phyloP scores from a whole-genome alignment of 2,888 invertebrate genomes.

The Lucinisca nassula region DNA sequence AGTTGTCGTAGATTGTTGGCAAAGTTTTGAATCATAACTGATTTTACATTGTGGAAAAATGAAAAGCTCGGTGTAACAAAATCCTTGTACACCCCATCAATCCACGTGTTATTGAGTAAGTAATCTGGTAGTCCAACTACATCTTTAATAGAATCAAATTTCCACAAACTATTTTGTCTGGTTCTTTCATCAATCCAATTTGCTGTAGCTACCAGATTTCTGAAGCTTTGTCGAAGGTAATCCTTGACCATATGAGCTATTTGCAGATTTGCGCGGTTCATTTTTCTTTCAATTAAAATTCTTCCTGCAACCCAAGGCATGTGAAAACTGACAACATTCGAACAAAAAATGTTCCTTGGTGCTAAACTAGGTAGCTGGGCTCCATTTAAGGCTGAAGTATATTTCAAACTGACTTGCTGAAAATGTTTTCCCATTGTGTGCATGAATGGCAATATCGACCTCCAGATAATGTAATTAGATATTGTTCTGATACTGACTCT shows the following conservation, averaged over 20 bases:
- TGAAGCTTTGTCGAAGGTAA: background rate
- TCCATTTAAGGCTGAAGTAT: too few species aligned
- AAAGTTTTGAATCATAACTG: background rate
- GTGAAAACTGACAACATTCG: background rate
- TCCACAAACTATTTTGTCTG: background rate
- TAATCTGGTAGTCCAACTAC: slow-evolving; percentile 1
- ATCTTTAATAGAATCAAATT: background rate
- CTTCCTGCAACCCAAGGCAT: slow-evolving; percentile 4
- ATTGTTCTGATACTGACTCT: background rate
- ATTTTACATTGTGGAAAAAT: slow-evolving; percentile 8
- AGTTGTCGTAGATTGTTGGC: background rate
- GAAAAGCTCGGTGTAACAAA: background rate
- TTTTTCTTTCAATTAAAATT: background rate
- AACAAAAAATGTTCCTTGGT: background rate
- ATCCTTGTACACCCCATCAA: background rate
- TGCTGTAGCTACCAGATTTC: background rate
- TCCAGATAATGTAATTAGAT: slow-evolving; percentile 15
- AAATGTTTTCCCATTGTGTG: background rate
- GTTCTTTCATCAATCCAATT: background rate
- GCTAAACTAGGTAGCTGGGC: background rate
- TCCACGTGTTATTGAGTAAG: background rate
- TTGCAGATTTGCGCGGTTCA: background rate
- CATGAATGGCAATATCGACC: slow-evolving; percentile 12
- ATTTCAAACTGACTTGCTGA: background rate
- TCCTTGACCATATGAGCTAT: background rate